Base-by-base conservation (phyloP, 2,888 invertebrate species). In the Trichopoda pennipes region DNA sequence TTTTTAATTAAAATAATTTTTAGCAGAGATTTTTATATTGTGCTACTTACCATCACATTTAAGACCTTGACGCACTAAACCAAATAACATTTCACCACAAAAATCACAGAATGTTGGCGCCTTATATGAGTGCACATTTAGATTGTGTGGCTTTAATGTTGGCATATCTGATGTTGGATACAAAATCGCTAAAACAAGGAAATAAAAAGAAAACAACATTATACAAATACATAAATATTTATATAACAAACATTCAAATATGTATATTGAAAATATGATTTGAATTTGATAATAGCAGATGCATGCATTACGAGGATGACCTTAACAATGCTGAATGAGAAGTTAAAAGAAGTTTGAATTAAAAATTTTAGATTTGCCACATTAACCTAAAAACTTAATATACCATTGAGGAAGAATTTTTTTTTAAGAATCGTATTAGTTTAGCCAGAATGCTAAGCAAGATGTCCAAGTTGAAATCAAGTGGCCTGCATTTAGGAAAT, bases 61-160 rank as follows among this genome's bases (percentile, higher is more conserved):
- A 86, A 99, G 94, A 84, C 99, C 99, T 93, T 99, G 99, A 75
- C 98, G 94, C 84, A 99, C 98, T 85, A 99, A 93, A 4, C 99
- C 99, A 92, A 99, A 99, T 42, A 99, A 94, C 98, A 99, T 98
- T 92, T 99, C 99, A 47, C 99, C 99, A 92, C 99, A 99, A 93
- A 98, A 99, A 93, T 99, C 99, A 93, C 99, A 99, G 93, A 99
- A 99, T 84, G 99, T 99, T 83, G 99, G 99, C 86, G 97, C 96
- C 93, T 98, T 99, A 93, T 99, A 99, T 32, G 99, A 99, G 93
- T 99, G 99, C 85, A 99, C 98, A 86, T 95, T 94, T 76, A 99
- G 94, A 85, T 97, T 95, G 93, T 99, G 99, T 72, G 99, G 97
- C 90, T 97, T 94, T 87, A 95, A 92, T 86, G 92, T 93, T 81